Percentiles rank a stretch among this genome's conserved stretches.
Conservation (phyloP, 2,888 invertebrate species). For the Drosophila flavopinicola region DNA sequence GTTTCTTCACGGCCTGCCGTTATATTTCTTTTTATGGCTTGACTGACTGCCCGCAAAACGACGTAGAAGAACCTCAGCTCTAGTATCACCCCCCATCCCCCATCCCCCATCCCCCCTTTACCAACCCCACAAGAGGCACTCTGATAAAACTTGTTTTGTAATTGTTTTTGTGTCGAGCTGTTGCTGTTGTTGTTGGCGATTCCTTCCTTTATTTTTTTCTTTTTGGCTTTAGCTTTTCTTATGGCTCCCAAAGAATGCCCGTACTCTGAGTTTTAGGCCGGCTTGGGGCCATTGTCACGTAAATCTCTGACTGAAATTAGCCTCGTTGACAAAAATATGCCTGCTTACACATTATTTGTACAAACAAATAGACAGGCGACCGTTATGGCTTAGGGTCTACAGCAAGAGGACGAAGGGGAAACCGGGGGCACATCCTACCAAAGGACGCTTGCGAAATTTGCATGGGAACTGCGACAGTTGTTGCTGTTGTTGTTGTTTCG, state of each 20-base stretch:
- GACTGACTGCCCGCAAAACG: slow-evolving; percentile 74
- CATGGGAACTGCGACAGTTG: slow-evolving; percentile 74
- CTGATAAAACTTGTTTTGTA: slow-evolving; percentile 71
- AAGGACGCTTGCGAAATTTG: slow-evolving; percentile 61
- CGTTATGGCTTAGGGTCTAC: slow-evolving; percentile 35
- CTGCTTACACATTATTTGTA: slow-evolving; percentile 81
- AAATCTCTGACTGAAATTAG: slow-evolving; percentile 80
- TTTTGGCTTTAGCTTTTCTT: slow-evolving; percentile 33
- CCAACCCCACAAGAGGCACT: slow-evolving; percentile 37
- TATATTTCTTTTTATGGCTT: slow-evolving; percentile 73
- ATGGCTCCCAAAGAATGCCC: slow-evolving; percentile 17
- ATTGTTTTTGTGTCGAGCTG: slow-evolving; percentile 70
- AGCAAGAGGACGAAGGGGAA: too few relatives aligned
- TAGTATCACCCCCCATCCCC: not conserved
- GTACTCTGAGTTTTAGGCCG: slow-evolving; percentile 8
- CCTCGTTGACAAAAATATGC: slow-evolving; percentile 80
- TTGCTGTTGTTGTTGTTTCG: slow-evolving; percentile 29
- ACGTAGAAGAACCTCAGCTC: slow-evolving; percentile 50
- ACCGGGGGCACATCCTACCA: not conserved
- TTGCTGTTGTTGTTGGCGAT: slow-evolving; percentile 24
- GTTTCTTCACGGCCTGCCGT: slow-evolving; percentile 63
- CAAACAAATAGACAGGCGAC: slow-evolving; percentile 70
- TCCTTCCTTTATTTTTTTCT: slow-evolving; percentile 28
- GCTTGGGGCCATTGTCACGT: slow-evolving; percentile 72
- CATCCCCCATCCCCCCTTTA: not conserved